phyloP scores from a whole-genome alignment of 1,140 invertebrate species.

The Cydia splendana region DNA sequence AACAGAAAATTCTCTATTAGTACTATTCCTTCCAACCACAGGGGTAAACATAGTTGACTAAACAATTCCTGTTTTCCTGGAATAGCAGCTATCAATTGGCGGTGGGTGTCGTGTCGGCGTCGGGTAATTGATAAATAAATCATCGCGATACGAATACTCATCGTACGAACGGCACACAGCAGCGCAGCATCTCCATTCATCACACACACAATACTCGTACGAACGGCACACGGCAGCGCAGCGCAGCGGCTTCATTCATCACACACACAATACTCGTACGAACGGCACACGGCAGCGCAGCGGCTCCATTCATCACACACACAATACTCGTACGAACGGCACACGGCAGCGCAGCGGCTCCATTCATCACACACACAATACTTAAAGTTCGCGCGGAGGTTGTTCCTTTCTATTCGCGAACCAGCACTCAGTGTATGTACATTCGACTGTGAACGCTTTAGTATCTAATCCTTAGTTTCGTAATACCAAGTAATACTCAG shows the following conservation, averaged over 20 bases:
- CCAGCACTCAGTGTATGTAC: no score
- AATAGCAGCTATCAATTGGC: neutral
- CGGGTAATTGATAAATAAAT: slow-evolving; percentile 22
- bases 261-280: neutral
- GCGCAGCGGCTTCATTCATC: slow-evolving; percentile 4
- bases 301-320: neutral
- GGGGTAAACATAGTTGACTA: neutral
- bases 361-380: neutral
- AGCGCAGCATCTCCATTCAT: neutral
- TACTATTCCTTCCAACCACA: no score
- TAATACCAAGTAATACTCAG: no score
- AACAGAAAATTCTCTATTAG: no score
- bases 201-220: neutral
- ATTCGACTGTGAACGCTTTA: no score
- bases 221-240: no score
- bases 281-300: no score
- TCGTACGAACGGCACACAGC: neutral
- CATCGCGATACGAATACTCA: slow-evolving; percentile 6
- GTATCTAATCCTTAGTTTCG: no score
- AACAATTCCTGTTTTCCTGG: neutral
- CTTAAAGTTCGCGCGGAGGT: neutral
- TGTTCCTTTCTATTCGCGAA: neutral
- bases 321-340: neutral
- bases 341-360: no score
- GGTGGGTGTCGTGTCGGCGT: neutral